Base-by-base conservation (phyloP, 2,113 vertebrate species). In the Spheniscus mendiculus region DNA sequence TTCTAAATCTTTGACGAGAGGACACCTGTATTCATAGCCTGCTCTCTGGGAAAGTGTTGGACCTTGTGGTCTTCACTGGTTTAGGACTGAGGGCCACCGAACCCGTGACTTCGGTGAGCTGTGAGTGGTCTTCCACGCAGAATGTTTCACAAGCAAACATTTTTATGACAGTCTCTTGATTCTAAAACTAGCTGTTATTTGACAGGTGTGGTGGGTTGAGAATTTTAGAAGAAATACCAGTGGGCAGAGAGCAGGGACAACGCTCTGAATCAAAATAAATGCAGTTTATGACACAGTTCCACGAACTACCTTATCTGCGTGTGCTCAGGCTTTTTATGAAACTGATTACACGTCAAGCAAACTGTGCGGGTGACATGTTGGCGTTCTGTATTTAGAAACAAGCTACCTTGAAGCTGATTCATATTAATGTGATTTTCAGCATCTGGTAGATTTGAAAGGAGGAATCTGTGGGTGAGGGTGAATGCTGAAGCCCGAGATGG, bases 351-450 rank as follows among this genome's bases (percentile, higher is more conserved):
- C 9, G 61, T 90, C 91, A 93, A 20, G 89, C 86, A 89, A 67
- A 32, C 69, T 11, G 66, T 65, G 91, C 94, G 91, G 95, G 94
- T 96, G 97, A 83, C 89, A 55, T 44, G 91, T 29, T 85, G 86
- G 80, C 3, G 0, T 79, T 84, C 92, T 79, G 83, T 63, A 84
- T 89, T 95, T 95, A 93, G 97, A 91, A 97, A 91, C 70, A 76
- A 93, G 78, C 81, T 42, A 83, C 91, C 70, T n/a, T 90, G 94
- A 50, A 96, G 84, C 87, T 92, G 93, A 96, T 97, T 95, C 87
- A 91, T 93, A 90, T 91, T 96, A 96, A 96, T 92, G 78, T 87
- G 89, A 83, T 96, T 92, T 91, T 80, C 62, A 94, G 81, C 85
- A 87, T 89, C 94, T 93, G 89, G 91, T 89, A 76, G 91, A n/a